Conservation (phyloP, 2,888 invertebrate genomes). For the Pandemis cinnamomeana region DNA sequence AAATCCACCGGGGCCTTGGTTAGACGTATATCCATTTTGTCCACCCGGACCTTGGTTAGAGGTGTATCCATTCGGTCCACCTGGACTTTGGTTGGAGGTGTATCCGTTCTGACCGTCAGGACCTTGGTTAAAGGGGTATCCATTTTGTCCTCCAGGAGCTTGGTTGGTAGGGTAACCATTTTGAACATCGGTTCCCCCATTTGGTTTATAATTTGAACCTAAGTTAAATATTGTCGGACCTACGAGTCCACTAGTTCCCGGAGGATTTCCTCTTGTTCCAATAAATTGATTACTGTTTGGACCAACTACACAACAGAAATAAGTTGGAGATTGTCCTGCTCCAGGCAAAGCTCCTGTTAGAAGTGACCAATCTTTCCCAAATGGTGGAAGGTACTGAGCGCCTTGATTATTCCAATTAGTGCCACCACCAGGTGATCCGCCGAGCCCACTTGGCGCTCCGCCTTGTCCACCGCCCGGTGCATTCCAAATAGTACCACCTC, state of each 20-base stretch:
- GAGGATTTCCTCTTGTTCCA: conserved; percentile 7
- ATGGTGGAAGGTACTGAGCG: conserved; percentile 23
- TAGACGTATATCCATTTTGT: background rate
- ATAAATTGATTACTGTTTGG: conserved; percentile 17
- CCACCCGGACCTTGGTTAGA: background rate
- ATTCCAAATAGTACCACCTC: conserved; percentile 20
- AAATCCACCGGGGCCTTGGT: background rate
- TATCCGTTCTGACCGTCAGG: background rate
- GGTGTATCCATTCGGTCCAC: background rate
- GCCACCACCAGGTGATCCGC: conserved; percentile 29
- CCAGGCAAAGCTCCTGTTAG: conserved; percentile 14
- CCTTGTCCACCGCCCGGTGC: conserved; percentile 21
- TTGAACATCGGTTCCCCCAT: background rate
- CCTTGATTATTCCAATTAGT: conserved; percentile 40
- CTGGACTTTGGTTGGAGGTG: background rate
- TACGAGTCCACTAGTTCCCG: background rate
- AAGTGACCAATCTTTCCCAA: conserved; percentile 16
- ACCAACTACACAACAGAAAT: conserved; percentile 23
- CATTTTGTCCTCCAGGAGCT: background rate
- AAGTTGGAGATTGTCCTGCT: conserved; percentile 14
- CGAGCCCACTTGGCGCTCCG: background rate
- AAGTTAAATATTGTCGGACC: conserved; percentile 9
- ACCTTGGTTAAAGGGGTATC: background rate
- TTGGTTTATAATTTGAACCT: background rate
- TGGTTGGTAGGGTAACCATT: background rate